These are phyloP conservation scores for Mercenaria mercenaria DNA, from an alignment of 1,140 invertebrate genomes.

Conservation along the genomic window DNA sequence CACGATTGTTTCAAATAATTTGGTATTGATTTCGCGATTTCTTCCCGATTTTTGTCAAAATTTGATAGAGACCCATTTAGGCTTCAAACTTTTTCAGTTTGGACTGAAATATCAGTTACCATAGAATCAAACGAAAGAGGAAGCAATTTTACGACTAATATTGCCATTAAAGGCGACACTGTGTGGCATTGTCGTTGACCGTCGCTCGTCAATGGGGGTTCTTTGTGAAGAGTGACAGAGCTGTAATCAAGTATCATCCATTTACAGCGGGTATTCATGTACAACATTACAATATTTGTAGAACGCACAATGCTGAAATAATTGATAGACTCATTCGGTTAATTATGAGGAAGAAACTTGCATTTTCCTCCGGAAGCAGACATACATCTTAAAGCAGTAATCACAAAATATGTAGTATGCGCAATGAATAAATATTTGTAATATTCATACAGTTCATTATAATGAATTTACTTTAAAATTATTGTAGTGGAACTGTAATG, in stretches of 20 bases:
- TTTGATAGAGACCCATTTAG: slow-evolving; percentile 6
- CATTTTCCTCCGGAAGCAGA: not conserved
- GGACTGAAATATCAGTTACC: slow-evolving; percentile 44
- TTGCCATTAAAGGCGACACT: slow-evolving; percentile 26
- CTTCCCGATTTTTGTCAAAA: not conserved
- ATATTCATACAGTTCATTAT: no score
- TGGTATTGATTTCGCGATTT: not conserved
- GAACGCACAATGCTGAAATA: slow-evolving; percentile 27
- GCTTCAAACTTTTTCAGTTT: not conserved
- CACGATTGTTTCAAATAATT: not conserved
- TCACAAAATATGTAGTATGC: no score
- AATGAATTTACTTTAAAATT: no score
- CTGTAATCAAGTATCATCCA: slow-evolving; percentile 25
- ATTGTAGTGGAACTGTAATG: no score
- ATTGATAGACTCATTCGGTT: slow-evolving; percentile 31
- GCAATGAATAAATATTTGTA: no score
- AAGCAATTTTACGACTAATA: slow-evolving; percentile 41
- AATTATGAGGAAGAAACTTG: slow-evolving; percentile 10
- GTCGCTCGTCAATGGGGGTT: slow-evolving; percentile 45
- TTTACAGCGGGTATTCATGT: slow-evolving; percentile 16
- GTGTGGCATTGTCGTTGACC: not conserved
- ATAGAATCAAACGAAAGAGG: slow-evolving; percentile 14
- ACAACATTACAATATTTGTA: slow-evolving; percentile 36
- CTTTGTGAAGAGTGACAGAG: slow-evolving; percentile 38
- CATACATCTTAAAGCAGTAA: not conserved